phyloP scores from a whole-genome alignment of 2,888 invertebrate genomes.

The Coenonympha glycerion region DNA sequence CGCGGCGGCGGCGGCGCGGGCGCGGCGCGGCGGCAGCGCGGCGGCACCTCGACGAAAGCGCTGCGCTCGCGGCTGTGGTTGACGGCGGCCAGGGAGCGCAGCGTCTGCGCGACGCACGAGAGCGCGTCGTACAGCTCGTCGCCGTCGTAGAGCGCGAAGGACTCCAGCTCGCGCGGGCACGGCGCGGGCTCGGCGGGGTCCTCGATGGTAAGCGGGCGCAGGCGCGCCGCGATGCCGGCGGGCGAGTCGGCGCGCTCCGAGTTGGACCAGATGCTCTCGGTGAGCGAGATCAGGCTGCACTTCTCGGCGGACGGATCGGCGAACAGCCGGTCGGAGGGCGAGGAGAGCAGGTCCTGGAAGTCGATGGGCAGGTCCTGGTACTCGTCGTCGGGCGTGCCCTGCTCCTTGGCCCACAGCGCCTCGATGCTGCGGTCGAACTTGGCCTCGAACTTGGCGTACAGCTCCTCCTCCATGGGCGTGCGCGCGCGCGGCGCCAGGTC shows the following conservation, averaged over 20 bases:
- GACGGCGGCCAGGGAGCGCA: conserved; percentile 74
- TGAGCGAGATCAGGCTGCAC: conserved; percentile 49
- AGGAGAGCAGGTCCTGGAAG: conserved; percentile 75
- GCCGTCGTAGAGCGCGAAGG: conserved; percentile 56
- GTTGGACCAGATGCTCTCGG: conserved; percentile 54
- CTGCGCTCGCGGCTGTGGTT: conserved; percentile 78
- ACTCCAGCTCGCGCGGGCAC: conserved; percentile 39
- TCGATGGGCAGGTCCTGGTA: conserved; percentile 79
- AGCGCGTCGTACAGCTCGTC: conserved; percentile 61
- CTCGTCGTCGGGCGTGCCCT: conserved; percentile 71
- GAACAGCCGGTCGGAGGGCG: conserved; percentile 71
- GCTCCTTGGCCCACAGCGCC: conserved; percentile 78
- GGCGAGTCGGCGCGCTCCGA: conserved; percentile 36
- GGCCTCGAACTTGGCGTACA: conserved; percentile 78
- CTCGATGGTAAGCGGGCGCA: conserved; percentile 47
- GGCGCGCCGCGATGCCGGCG: conserved; percentile 43
- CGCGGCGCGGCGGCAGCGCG: conserved; percentile 56
- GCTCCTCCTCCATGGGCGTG: conserved; percentile 66
- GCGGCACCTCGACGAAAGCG: conserved; percentile 78
- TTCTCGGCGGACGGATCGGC: conserved; percentile 60
- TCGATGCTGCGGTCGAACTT: conserved; percentile 82
- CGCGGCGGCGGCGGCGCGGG: conserved; percentile 53
- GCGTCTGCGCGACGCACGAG: conserved; percentile 52
- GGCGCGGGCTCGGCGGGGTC: conserved; percentile 34
- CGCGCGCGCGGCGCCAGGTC: conserved; percentile 47